Percentiles rank a stretch among this genome's conserved stretches.
These are phyloP conservation scores for Takifugu ocellatus DNA, from an alignment of 2,797 vertebrate species.

Conservation along the genomic window DNA sequence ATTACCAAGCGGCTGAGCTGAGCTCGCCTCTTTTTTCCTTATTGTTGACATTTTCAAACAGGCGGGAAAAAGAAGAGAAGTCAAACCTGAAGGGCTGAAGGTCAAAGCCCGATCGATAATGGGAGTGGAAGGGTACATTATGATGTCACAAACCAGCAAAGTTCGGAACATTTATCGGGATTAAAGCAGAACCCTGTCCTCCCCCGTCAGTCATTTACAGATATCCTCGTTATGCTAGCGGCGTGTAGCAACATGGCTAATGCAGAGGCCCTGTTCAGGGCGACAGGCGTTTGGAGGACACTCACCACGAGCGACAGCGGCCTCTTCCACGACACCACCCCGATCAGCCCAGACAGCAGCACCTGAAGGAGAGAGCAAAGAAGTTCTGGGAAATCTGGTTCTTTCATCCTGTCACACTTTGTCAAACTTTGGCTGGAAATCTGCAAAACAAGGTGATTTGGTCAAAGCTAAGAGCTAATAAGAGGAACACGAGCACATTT, in stretches of 20 bases:
- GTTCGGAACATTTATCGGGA: slow-evolving; percentile 52
- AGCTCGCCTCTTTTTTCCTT: no score
- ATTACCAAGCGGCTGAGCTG: no score
- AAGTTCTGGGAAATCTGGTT: neutral
- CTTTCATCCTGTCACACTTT: no score
- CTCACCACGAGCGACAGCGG: slow-evolving; percentile 98
- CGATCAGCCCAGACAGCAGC: slow-evolving; percentile 93
- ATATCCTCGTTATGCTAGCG: no score
- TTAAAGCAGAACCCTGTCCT: slow-evolving; percentile 19
- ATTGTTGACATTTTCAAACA: no score
- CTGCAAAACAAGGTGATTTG: neutral
- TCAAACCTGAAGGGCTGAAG: no score
- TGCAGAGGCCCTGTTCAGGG: slow-evolving; percentile 15
- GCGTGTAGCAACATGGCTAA: slow-evolving; percentile 9
- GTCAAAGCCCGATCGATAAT: no score
- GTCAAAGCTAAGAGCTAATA: no score
- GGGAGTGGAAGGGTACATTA: no score
- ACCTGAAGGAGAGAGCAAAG: slow-evolving; percentile 76
- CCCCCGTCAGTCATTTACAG: no score
- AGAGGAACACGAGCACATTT: no score
- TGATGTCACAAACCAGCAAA: slow-evolving; percentile 30
- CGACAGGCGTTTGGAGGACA: slow-evolving; percentile 31
- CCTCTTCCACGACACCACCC: slow-evolving; percentile 98
- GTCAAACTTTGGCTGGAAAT: neutral
- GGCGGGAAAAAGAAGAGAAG: no score